These are phyloP conservation scores for Drosophila serrata DNA, from an alignment of 1,140 invertebrate genomes.

Conservation along the genomic window DNA sequence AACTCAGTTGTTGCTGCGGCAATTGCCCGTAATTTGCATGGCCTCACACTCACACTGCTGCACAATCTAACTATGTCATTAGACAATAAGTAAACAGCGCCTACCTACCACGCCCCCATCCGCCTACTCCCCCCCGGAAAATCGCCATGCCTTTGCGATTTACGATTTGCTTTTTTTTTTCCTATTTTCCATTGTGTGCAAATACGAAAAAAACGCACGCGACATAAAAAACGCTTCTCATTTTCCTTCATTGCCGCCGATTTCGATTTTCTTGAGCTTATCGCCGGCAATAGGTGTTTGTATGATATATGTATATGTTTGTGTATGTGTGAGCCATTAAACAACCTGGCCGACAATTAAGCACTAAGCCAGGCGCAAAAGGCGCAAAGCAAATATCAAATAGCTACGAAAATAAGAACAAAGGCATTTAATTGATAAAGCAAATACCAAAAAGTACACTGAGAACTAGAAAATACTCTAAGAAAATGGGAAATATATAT, in stretches of 20 bases:
- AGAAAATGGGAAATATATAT: neutral
- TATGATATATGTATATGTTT: neutral
- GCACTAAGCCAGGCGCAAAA: conserved; percentile 46
- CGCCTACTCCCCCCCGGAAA: conserved; percentile 2
- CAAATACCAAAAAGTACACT: conserved; percentile 23
- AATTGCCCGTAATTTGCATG: conserved; percentile 74
- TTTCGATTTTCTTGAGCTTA: conserved; percentile 59
- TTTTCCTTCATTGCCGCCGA: conserved; percentile 7
- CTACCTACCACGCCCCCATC: neutral
- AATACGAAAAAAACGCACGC: conserved; percentile 62
- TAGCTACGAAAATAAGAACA: conserved; percentile 6
- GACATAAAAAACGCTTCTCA: conserved; percentile 54
- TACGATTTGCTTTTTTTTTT: conserved; percentile 3
- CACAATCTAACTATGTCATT: conserved; percentile 56
- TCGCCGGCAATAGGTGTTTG: conserved; percentile 13
- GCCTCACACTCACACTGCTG: conserved; percentile 27
- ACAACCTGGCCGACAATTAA: conserved; percentile 51
- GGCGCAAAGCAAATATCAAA: conserved; percentile 28
- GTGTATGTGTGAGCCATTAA: conserved; percentile 52
- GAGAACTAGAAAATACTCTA: neutral
- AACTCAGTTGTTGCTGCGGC: conserved; percentile 27
- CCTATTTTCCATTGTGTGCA: conserved; percentile 50
- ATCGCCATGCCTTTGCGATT: conserved; percentile 35
- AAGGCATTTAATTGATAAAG: conserved; percentile 37
- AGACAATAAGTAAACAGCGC: conserved; percentile 41